A percentile compares a stretch with the other conserved stretches of the same genome.
Conservation (phyloP, 2,113 vertebrate species). For the Pterocles burchelli region DNA sequence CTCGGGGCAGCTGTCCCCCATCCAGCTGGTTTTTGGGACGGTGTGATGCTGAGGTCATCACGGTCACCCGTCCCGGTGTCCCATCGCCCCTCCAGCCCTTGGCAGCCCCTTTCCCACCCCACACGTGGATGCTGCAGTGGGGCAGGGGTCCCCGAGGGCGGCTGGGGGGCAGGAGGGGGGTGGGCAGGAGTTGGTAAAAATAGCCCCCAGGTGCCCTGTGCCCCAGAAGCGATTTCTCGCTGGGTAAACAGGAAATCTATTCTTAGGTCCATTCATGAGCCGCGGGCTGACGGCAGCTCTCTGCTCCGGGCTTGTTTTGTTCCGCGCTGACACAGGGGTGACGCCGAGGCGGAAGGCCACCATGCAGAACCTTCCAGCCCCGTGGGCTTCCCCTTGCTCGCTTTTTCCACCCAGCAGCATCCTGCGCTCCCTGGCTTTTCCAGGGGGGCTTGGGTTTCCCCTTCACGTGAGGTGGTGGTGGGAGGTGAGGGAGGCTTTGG, state of each 20-base stretch:
- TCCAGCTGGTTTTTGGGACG: rapidly evolving
- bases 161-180: neutral
- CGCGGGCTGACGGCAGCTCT: neutral
- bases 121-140: rapidly evolving
- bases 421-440: rapidly evolving
- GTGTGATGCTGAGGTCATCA: rapidly evolving
- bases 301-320: neutral
- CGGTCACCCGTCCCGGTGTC: neutral
- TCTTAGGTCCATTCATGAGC: conserved; percentile 39
- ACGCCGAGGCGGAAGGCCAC: neutral
- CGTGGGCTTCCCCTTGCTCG: neutral
- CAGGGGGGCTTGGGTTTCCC: neutral
- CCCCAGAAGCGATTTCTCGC: neutral
- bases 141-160: rapidly evolving
- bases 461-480: rapidly evolving
- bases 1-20: neutral
- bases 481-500: neutral
- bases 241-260: conserved; percentile 70
- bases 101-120: neutral
- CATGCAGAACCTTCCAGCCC: neutral
- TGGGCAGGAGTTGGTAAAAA: conserved; percentile 22
- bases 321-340: neutral
- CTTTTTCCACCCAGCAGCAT: neutral
- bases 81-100: neutral
- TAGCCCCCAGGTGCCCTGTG: conserved; percentile 50